Evolutionary conservation across 1,140 invertebrate genomes (phyloP), one percentile per base, ranked within the genome.

Genomic region (Calephelis nemesis): DNA sequence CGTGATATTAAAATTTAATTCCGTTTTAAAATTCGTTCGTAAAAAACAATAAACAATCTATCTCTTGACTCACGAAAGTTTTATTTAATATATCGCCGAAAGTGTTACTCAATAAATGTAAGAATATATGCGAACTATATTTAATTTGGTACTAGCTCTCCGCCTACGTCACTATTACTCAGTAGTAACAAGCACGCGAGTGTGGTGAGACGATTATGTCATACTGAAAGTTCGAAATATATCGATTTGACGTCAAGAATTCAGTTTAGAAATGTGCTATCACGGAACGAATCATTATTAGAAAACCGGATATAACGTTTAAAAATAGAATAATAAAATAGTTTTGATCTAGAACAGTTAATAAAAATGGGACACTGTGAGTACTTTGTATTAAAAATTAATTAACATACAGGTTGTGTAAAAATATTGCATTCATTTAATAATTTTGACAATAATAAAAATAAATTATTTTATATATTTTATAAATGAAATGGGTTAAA

Each of bases 111-210:
- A 60, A 60, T 60, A 39, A 60, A 39, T 74, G 78, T 77, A 74
- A 69, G 78, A 78, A 76, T 69, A 69, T 70, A 78, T 74, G 76
- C 76, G 73, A 68, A 86, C 86, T 88, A 87, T 81, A 84, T 88
- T 88, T 90, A 60, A 60, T 60, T 60, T 39, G 2, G 58, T 39
- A 60, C 58, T 42, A 60, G 58, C 58, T 42, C 39, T 40, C 5
- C 30, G 58, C 39, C 6, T 60, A 60, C 54, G 58, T 60, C 30
- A 60, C 58, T 78, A 85, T 76, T 70, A 60, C 74, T 87, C 81
- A 88, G 88, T 90, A 78, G 84, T 82, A 65, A 73, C 76, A 79
- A 78, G 77, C 76, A 74, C 79, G 82, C 81, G 82, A 83, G 78
- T 85, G 81, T 68, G 76, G 76, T 74, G 73, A 82, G 86, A 82